Base-by-base conservation (phyloP, 1,140 invertebrate genomes). In the Brachionus sp. region DNA sequence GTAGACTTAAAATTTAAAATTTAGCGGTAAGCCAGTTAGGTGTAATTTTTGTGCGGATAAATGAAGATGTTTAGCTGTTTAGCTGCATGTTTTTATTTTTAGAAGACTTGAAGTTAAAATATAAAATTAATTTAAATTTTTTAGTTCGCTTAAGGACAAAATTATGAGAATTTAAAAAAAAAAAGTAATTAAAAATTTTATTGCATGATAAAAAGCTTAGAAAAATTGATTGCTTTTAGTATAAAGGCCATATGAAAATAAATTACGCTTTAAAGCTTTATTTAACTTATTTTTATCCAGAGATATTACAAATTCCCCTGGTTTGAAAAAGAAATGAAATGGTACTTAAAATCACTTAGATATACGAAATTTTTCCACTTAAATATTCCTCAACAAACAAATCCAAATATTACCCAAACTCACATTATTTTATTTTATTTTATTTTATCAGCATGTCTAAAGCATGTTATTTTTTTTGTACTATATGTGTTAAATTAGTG, bases 101-200 rank as follows among this genome's bases (percentile, higher is more conserved):
- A 25, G 0, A 29, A 25, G 0, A 29, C 39, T 19, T 19, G 33
- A 33, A 10, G 29, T 10, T 29, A 13, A 33, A 66, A 66, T 33
- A 66, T 66, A 29, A 33, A 23, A 57, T 57, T 57, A 57, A 19
- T 57, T 66, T 66, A 0, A 33, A 23, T 37, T 70, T 70, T 70
- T 70, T 70, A 70, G 66, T 39, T 37, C 29, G n/a, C 37, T 70
- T 39, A 70, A 70, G 35, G 66, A 70, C n/a, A 37, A 70, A 70
- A 19, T 70, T 16, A 39, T 19, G 37, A 70, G 35, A 70, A 16
- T 37, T 12, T 70, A 16, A 37, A 37, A 46, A 46, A 46, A 39
- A 70, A 70, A 37, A 39, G 35, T 37, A 19, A 37, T 19, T 23
- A n/a, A 39, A 39, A 37, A 39, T 70, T 39, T 39, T 16, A 39